Percentiles rank a stretch among this genome's conserved stretches.
Conservation (phyloP, 2,888 invertebrate species). For the Apotomis turbidana region DNA sequence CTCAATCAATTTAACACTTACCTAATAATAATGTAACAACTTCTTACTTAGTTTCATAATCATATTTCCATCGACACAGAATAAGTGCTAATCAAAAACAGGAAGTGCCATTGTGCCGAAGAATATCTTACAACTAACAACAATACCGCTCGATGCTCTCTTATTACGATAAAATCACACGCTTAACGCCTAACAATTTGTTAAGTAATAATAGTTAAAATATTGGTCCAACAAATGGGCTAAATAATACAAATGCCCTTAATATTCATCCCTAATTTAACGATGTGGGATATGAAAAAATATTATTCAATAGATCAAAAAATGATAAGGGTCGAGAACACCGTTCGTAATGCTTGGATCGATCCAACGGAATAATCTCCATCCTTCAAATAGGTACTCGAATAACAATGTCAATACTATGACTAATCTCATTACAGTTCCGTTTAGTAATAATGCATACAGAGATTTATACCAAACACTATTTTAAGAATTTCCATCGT, state of each 20-base stretch:
- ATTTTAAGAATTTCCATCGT: conserved; percentile 66
- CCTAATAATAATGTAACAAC: conserved; percentile 84
- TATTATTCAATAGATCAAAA: conserved; percentile 83
- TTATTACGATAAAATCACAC: conserved; percentile 84
- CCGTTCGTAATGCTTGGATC: conserved; percentile 72
- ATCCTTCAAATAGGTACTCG: conserved; percentile 78
- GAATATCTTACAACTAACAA: conserved; percentile 83
- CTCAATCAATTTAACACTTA: conserved; percentile 84
- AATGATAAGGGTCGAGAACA: conserved; percentile 82
- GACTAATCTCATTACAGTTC: conserved; percentile 83
- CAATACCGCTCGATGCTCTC: conserved; percentile 83
- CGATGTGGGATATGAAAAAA: conserved; percentile 83
- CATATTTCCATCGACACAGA: conserved; percentile 83
- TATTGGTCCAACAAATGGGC: conserved; percentile 85
- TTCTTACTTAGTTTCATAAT: conserved; percentile 81
- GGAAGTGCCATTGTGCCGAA: conserved; percentile 84
- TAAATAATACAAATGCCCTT: conserved; percentile 84
- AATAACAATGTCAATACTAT: conserved; percentile 84
- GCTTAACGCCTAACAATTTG: conserved; percentile 84
- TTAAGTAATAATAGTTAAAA: conserved; percentile 84
- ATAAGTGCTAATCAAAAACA: conserved; percentile 84
- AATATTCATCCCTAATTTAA: conserved; percentile 84
- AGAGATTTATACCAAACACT: conserved; percentile 75
- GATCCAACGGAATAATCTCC: conserved; percentile 79
- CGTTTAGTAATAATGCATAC: conserved; percentile 77